Evolutionary conservation across 2,888 invertebrate species (phyloP).

Genomic region (Drosophila neutralis): DNA sequence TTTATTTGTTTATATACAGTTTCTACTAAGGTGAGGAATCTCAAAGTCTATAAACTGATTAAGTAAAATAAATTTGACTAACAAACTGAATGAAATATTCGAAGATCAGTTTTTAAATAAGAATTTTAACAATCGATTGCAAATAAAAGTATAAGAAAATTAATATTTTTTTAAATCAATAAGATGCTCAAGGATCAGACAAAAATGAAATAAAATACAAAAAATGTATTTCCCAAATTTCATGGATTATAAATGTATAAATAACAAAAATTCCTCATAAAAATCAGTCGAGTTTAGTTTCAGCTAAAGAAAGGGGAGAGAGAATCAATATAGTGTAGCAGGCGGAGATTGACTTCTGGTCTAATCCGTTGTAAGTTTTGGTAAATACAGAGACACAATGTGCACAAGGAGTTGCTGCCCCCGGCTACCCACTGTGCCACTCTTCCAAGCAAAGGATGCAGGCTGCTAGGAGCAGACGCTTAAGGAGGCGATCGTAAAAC

Average conservation of each 20-base stretch:
- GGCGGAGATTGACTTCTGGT: constrained; percentile 66
- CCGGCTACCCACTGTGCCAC: constrained; percentile 16
- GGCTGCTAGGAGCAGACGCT: constrained; percentile 12
- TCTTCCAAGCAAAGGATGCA: constrained; percentile 33
- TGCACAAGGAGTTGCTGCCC: constrained; percentile 50
- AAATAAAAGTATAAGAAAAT: not conserved
- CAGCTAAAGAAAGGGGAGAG: not conserved
- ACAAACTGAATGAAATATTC: not conserved
- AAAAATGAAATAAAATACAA: not conserved
- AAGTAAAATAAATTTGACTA: not conserved
- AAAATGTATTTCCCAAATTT: not conserved
- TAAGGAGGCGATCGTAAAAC: constrained; percentile 55
- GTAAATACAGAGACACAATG: constrained; percentile 63
- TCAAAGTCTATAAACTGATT: not conserved
- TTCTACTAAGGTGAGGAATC: not conserved
- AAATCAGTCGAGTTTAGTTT: not conserved
- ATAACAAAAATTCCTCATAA: no score
- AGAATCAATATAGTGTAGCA: not conserved
- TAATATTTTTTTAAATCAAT: not conserved
- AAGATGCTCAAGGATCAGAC: no score
- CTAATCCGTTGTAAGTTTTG: constrained; percentile 68
- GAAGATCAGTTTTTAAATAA: not conserved
- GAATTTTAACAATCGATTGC: not conserved
- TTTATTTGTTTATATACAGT: not conserved
- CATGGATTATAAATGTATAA: not conserved